Evolutionary conservation across 2,113 vertebrate species (phyloP).

Genomic region (Carassius carassius): DNA sequence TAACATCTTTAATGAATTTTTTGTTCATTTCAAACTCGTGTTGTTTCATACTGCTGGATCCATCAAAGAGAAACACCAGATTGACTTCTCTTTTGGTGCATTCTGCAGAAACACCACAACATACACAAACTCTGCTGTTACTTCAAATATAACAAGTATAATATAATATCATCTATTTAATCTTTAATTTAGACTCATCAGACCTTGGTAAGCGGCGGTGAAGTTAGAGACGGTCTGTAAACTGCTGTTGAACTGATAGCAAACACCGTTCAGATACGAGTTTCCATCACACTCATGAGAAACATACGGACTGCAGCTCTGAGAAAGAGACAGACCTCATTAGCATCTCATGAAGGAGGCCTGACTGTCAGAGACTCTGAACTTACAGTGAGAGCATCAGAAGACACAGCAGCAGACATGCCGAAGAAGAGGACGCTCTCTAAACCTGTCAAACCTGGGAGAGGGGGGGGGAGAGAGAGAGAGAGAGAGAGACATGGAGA

Average conservation of each 20-base stretch:
- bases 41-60: constrained; percentile 73
- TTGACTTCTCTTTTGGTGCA: constrained; percentile 79
- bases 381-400: constrained; percentile 34
- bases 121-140: background rate
- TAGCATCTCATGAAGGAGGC: too few relatives aligned
- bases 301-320: constrained; percentile 80
- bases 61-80: constrained; percentile 84
- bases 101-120: constrained; percentile 62
- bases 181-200: background rate
- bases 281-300: constrained; percentile 76
- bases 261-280: constrained; percentile 78
- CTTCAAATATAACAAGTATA: too few relatives aligned
- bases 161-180: background rate
- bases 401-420: constrained; percentile 35
- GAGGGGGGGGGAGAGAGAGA: too few relatives aligned
- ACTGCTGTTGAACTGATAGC: constrained; percentile 68
- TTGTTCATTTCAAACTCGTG: constrained; percentile 71
- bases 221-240: constrained; percentile 47
- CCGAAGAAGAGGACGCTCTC: constrained; percentile 17
- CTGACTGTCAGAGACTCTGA: too few relatives aligned
- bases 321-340: background rate
- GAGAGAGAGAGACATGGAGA: too few relatives aligned
- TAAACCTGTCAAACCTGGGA: background rate
- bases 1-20: constrained; percentile 76
- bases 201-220: constrained; percentile 76